A percentile compares a stretch with the other conserved stretches of the same genome.
Conservation (phyloP, 2,113 vertebrate species). For the Mastomys natalensis region DNA sequence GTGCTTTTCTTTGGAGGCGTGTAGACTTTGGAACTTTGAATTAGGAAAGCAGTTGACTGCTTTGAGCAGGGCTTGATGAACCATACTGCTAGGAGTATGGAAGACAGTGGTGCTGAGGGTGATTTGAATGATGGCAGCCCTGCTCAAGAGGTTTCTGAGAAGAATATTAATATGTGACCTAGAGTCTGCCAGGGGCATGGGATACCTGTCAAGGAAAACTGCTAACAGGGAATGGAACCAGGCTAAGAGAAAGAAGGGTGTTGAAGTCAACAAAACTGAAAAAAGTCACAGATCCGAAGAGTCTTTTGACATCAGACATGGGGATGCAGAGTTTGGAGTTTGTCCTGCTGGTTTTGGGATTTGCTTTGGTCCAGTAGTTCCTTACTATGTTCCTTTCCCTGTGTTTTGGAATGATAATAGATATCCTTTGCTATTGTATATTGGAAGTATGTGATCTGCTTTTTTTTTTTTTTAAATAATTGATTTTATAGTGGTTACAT, state of each 20-base stretch:
- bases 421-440: neutral
- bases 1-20: neutral
- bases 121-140: neutral
- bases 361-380: neutral
- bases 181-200: neutral
- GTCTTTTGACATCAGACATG: neutral
- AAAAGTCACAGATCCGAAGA: neutral
- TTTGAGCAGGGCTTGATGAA: neutral
- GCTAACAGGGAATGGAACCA: neutral
- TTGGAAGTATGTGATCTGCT: neutral
- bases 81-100: neutral
- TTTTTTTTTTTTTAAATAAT: neutral
- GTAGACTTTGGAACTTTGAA: neutral
- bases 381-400: neutral
- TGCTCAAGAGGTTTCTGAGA: neutral
- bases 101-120: neutral
- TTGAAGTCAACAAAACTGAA: neutral
- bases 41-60: neutral
- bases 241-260: neutral
- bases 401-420: neutral
- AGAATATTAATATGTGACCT: neutral
- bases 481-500: neutral
- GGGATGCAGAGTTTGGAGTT: neutral
- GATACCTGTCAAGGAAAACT: neutral
- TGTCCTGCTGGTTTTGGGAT: neutral